Conservation (phyloP, 2,797 vertebrate genomes). For the Phataginus tricuspis region DNA sequence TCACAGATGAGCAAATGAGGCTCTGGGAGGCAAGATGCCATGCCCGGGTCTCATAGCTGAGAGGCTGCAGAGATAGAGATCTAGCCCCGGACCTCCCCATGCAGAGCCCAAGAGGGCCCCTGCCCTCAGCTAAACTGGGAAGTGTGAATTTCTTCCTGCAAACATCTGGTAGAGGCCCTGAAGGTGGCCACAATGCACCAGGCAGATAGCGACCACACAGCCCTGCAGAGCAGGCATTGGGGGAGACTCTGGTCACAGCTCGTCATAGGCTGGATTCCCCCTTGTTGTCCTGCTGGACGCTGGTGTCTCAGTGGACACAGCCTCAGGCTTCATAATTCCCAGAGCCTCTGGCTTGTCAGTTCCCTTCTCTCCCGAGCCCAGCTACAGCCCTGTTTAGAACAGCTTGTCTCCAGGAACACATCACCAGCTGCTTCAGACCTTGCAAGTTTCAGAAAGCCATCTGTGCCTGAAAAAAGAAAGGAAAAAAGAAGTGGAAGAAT, state of each 20-base stretch:
- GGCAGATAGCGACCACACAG: background rate
- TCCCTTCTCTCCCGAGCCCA: no score
- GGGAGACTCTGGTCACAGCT: background rate
- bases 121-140: background rate
- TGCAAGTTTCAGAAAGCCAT: background rate
- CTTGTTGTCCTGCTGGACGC: rapidly evolving
- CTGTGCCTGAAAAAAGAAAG: background rate
- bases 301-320: background rate
- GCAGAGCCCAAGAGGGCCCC: background rate
- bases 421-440: background rate
- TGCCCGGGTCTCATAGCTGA: background rate
- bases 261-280: background rate
- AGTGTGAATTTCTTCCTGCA: background rate
- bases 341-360: background rate
- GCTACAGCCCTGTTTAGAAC: background rate
- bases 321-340: no score
- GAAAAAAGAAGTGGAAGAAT: background rate
- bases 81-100: background rate
- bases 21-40: background rate
- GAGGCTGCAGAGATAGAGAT: background rate
- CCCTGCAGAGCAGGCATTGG: no score
- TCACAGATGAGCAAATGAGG: background rate
- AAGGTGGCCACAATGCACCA: rapidly evolving
- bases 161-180: rapidly evolving
- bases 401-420: background rate